A percentile compares a stretch with the other conserved stretches of the same genome.
Evolutionary conservation across 2,113 vertebrate genomes (phyloP).

Genomic region (Rhabdornis inornatus): DNA sequence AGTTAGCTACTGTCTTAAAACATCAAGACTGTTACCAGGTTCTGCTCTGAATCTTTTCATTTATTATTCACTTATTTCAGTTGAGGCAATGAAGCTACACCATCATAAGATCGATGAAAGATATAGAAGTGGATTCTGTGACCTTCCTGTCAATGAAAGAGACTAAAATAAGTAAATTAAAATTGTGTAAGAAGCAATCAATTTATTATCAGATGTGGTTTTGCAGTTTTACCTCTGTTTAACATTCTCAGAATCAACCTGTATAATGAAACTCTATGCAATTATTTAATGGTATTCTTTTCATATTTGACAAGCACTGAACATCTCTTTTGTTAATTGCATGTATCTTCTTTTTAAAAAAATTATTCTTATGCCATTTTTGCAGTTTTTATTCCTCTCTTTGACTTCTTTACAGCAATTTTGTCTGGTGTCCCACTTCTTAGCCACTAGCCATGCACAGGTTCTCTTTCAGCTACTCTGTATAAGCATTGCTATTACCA

Average conservation of each 20-base stretch:
- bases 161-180: neutral
- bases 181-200: neutral
- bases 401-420: neutral
- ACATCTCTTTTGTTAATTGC: neutral
- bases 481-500: neutral
- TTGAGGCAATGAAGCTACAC: neutral
- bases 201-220: neutral
- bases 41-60: neutral
- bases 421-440: neutral
- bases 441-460: neutral
- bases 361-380: neutral
- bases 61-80: neutral
- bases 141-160: neutral
- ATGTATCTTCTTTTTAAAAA: neutral
- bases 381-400: neutral
- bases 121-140: neutral
- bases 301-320: neutral
- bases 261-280: neutral
- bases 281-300: neutral
- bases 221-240: neutral
- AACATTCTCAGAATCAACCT: neutral
- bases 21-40: neutral
- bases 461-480: neutral
- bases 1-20: neutral
- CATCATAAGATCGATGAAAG: neutral